Conservation (phyloP, 1,140 invertebrate genomes). For the Episyrphus balteatus region DNA sequence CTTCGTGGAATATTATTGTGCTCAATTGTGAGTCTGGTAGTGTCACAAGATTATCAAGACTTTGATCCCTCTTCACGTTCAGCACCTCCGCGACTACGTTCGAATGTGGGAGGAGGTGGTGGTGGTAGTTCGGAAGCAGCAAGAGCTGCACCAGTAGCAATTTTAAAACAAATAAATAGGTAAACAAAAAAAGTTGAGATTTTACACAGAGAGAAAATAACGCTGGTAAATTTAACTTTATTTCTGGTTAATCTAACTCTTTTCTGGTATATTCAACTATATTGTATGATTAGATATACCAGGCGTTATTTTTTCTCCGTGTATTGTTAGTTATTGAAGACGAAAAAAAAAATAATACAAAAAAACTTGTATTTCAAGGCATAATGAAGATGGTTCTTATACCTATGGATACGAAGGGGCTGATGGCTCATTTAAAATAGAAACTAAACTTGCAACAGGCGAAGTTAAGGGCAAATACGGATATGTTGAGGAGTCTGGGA, state of each 20-base stretch:
- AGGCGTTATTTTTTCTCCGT: too few species aligned
- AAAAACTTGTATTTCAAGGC: conserved; percentile 41
- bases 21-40: conserved; percentile 15
- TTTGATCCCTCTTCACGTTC: conserved; percentile 42
- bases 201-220: too few species aligned
- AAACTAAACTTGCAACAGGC: conserved; percentile 65
- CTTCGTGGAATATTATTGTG: too few species aligned
- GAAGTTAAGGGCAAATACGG: conserved; percentile 79
- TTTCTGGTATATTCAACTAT: neutral
- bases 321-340: neutral
- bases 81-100: conserved; percentile 38
- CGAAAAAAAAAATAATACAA: neutral
- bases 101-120: conserved; percentile 38
- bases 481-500: conserved; percentile 69
- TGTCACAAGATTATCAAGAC: conserved; percentile 51
- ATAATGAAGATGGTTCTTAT: conserved; percentile 77
- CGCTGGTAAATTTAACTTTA: neutral
- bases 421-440: conserved; percentile 76
- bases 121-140: conserved; percentile 23
- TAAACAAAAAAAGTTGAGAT: conserved; percentile 18
- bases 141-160: conserved; percentile 58
- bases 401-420: conserved; percentile 78
- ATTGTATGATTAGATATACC: neutral
- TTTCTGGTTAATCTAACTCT: neutral
- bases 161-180: conserved; percentile 76